Percentiles rank a stretch among this genome's conserved stretches.
These are phyloP conservation scores for Bombus superbus DNA, from an alignment of 1,140 invertebrate species.

Conservation along the genomic window DNA sequence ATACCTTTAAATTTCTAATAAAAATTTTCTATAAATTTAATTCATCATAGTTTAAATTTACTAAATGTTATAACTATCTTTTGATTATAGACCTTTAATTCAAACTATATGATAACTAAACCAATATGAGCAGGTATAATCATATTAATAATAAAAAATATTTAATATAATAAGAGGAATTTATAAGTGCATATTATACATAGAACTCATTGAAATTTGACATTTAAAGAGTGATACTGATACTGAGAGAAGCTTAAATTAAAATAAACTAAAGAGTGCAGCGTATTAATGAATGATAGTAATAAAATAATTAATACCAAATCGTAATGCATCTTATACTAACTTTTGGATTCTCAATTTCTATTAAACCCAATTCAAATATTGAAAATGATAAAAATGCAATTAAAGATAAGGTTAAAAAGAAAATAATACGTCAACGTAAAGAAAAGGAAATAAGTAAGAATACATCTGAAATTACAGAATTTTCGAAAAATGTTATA, in stretches of 20 bases:
- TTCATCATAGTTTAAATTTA: neutral
- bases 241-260: neutral
- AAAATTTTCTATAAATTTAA: neutral
- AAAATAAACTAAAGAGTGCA: neutral
- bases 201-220: neutral
- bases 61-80: neutral
- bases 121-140: neutral
- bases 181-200: neutral
- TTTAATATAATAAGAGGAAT: neutral
- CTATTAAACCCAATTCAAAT: neutral
- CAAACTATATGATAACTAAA: neutral
- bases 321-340: conserved; percentile 30
- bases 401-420: conserved; percentile 10
- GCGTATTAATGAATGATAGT: neutral
- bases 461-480: neutral
- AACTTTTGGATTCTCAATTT: conserved; percentile 34
- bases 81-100: neutral
- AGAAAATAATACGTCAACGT: neutral
- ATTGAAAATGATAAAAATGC: neutral
- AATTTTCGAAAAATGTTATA: conserved; percentile 25
- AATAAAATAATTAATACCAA: neutral
- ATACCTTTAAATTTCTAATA: neutral
- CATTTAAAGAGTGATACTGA: neutral
- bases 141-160: neutral
- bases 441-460: neutral